A percentile compares a stretch with the other conserved stretches of the same genome.
These are phyloP conservation scores for Lordiphosa stackelbergi DNA, from an alignment of 1,140 invertebrate genomes.

Conservation along the genomic window DNA sequence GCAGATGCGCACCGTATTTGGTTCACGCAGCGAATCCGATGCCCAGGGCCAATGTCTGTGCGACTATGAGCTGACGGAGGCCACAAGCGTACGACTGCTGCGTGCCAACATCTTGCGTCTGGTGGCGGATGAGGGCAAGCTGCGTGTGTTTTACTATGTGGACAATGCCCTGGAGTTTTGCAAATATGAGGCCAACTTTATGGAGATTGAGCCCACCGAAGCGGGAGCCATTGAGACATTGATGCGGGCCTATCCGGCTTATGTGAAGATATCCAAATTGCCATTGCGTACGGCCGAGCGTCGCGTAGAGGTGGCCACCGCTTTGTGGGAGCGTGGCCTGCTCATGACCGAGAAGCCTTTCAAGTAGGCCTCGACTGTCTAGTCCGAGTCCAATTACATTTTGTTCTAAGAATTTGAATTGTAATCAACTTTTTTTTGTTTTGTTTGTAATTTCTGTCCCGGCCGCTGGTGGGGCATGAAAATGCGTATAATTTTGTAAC, in stretches of 20 bases:
- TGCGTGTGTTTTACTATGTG: constrained; percentile 86
- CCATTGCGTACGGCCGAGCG: constrained; percentile 81
- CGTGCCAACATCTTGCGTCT: constrained; percentile 85
- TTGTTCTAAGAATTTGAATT: no score
- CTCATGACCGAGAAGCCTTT: constrained; percentile 81
- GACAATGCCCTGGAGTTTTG: constrained; percentile 84
- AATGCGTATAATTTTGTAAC: no score
- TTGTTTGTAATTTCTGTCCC: neutral
- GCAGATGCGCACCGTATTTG: constrained; percentile 82
- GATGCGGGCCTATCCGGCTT: constrained; percentile 87
- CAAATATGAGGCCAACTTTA: no score
- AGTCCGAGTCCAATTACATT: neutral
- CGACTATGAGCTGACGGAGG: constrained; percentile 82
- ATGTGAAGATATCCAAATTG: constrained; percentile 84
- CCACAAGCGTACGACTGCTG: constrained; percentile 84
- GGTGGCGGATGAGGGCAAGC: constrained; percentile 81
- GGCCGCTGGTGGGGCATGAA: neutral
- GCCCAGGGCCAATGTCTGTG: constrained; percentile 81
- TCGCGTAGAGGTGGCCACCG: constrained; percentile 81
- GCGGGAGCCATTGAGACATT: constrained; percentile 85
- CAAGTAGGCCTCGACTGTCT: constrained; percentile 15
- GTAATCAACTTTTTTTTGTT: no score
- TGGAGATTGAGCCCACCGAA: constrained; percentile 45
- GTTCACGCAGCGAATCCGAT: constrained; percentile 84
- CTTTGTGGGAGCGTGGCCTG: constrained; percentile 86